Evolutionary conservation across 1,140 invertebrate genomes (phyloP).

Genomic region (Thaumatotibia leucotreta): DNA sequence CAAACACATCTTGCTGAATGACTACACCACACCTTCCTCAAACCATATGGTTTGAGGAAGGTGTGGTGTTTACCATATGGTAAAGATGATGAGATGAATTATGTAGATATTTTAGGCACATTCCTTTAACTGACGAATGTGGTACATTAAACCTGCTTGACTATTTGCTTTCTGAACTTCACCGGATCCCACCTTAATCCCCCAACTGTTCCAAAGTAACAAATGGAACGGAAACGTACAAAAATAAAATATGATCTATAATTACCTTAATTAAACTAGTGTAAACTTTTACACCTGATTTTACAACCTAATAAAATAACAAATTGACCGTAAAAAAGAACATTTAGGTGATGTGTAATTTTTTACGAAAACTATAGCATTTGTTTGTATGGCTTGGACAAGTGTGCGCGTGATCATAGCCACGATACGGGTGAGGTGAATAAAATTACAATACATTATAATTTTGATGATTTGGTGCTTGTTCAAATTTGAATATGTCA

Average conservation of each 20-base stretch:
- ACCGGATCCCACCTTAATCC: background rate
- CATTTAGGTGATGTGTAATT: slow-evolving; percentile 20
- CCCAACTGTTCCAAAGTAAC: background rate
- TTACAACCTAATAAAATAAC: slow-evolving; percentile 36
- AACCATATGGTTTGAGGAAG: slow-evolving; percentile 33
- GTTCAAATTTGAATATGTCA: too few relatives aligned
- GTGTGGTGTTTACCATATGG: slow-evolving; percentile 26
- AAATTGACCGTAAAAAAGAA: slow-evolving; percentile 36
- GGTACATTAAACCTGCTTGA: background rate
- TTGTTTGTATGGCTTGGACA: slow-evolving; percentile 19
- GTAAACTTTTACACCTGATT: slow-evolving; percentile 46
- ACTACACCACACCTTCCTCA: slow-evolving; percentile 17
- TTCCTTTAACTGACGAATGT: too few relatives aligned
- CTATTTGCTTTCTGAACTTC: background rate
- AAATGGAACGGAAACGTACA: background rate
- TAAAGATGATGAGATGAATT: background rate
- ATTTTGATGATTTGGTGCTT: background rate
- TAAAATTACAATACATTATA: slow-evolving; percentile 30
- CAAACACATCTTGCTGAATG: slow-evolving; percentile 21
- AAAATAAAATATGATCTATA: background rate
- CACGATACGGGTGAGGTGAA: slow-evolving; percentile 35
- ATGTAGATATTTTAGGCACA: background rate
- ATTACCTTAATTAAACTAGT: slow-evolving; percentile 18
- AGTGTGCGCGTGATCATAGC: slow-evolving; percentile 18
- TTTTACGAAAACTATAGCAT: slow-evolving; percentile 26